Base-by-base conservation (phyloP, 2,888 invertebrate genomes). In the Deilephila elpenor region DNA sequence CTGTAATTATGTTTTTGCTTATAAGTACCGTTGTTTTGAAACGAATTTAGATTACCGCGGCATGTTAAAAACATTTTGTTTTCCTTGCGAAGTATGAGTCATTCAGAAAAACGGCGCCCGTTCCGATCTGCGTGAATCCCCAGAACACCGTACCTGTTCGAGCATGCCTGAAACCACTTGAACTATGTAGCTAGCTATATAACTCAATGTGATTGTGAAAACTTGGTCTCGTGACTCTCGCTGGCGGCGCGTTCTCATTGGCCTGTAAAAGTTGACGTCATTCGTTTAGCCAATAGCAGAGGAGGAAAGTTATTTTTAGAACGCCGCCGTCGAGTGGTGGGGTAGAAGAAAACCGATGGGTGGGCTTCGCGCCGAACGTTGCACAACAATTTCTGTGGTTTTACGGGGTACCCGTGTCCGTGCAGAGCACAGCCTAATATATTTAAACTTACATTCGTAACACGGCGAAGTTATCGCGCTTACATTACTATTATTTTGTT, bases 311-410 rank as follows among this genome's bases (percentile, higher is more conserved):
- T 94, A 94, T 94, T 94, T 94, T 92, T 94, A 94, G 94, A 93
- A 90, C 86, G 79, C 78, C 81, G 86, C 84, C 78, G 81, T 80
- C 75, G 78, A 80, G 81, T 84, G 91, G 82, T 90, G 94, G 94
- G 92, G 86, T 86, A 80, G 86, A 89, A 90, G 91, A 93, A 93
- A 93, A 93, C 85, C 80, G 86, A 85, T 77, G 80, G 78, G 82
- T 77, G 75, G 75, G 84, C 74, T 75, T 74, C 76, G 75, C 77
- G 70, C 81, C 82, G 81, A 86, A 81, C 86, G 87, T 94, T 94
- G 92, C 93, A 93, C 94, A 93, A 94, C 80, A 89, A 87, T 93
- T 93, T 90, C 84, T 80, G 80, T 84, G 82, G 82, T 87, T 86
- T 79, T 79, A 74, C 82, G 77, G 84, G 84, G 88, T 82, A 88